phyloP scores from a whole-genome alignment of 2,888 invertebrate species.

The Scaeva pyrastri region DNA sequence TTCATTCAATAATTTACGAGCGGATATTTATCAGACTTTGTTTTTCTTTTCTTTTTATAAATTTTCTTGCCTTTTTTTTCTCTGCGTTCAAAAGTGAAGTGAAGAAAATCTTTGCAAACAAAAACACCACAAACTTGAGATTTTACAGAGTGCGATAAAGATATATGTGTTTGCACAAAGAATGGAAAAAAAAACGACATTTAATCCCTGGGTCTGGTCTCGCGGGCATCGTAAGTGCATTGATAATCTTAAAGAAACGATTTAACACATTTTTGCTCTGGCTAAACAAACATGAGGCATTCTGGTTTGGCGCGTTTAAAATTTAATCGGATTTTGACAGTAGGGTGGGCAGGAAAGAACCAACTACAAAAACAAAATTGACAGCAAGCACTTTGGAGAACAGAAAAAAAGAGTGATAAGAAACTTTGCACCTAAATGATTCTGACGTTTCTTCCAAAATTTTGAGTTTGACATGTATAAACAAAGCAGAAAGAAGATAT shows the following conservation, averaged over 20 bases:
- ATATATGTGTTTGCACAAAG: background rate
- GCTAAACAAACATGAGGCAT: slow-evolving; percentile 52
- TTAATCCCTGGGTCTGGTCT: slow-evolving; percentile 53
- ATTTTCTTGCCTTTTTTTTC: slow-evolving; percentile 4
- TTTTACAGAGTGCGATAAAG: slow-evolving; percentile 50
- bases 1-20: slow-evolving; percentile 52
- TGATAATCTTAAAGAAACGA: slow-evolving; percentile 64
- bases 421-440: too few species aligned
- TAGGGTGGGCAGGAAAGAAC: background rate
- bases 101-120: slow-evolving; percentile 60
- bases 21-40: slow-evolving; percentile 57
- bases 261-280: slow-evolving; percentile 60
- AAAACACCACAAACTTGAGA: slow-evolving; percentile 1
- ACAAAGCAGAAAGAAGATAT: too few species aligned
- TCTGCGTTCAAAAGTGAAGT: background rate
- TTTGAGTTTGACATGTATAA: too few species aligned
- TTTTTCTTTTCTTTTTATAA: slow-evolving; percentile 7
- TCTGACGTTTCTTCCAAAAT: too few species aligned
- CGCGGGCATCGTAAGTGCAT: slow-evolving; percentile 50
- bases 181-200: slow-evolving; percentile 14
- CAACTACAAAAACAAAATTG: background rate
- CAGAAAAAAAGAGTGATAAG: background rate
- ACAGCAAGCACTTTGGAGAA: background rate
- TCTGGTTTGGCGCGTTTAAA: slow-evolving; percentile 27
- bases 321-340: slow-evolving; percentile 32